Percentiles rank a stretch among this genome's conserved stretches.
phyloP scores from a whole-genome alignment of 2,888 invertebrate genomes.

The Microctonus hyperodae region DNA sequence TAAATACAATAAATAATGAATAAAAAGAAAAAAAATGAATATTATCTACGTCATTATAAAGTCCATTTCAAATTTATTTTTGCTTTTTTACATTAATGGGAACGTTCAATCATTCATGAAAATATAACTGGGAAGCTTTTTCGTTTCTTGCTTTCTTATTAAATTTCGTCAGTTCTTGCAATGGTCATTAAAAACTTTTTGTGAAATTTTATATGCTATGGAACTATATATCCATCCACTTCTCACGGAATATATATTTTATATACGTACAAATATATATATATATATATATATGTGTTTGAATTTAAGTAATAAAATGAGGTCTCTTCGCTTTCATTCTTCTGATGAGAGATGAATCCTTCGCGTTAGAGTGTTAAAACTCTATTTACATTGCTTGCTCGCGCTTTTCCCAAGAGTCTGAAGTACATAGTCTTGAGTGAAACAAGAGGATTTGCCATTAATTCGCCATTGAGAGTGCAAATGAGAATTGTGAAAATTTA shows the following conservation, averaged over 20 bases:
- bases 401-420: slow-evolving; percentile 4
- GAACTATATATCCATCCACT: not conserved
- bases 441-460: slow-evolving; percentile 21
- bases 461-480: slow-evolving; percentile 23
- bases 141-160: not conserved
- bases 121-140: not conserved
- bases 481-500: slow-evolving; percentile 22
- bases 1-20: not conserved
- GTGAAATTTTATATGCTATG: not conserved
- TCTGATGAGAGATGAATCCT: slow-evolving; percentile 13
- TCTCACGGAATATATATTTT: not conserved
- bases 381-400: slow-evolving; percentile 16
- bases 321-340: not conserved
- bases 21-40: not conserved
- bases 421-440: slow-evolving; percentile 14
- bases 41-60: not conserved
- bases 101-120: not conserved
- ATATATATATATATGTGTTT: not conserved
- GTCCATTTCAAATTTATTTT: not conserved
- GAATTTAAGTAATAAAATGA: not conserved
- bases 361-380: slow-evolving; percentile 18
- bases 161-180: not conserved
- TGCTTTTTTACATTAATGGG: not conserved
- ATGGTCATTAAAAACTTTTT: slow-evolving; percentile 5
- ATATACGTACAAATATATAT: no score